Base-by-base conservation (phyloP, 2,888 invertebrate species). In the Cyaniris semiargus region DNA sequence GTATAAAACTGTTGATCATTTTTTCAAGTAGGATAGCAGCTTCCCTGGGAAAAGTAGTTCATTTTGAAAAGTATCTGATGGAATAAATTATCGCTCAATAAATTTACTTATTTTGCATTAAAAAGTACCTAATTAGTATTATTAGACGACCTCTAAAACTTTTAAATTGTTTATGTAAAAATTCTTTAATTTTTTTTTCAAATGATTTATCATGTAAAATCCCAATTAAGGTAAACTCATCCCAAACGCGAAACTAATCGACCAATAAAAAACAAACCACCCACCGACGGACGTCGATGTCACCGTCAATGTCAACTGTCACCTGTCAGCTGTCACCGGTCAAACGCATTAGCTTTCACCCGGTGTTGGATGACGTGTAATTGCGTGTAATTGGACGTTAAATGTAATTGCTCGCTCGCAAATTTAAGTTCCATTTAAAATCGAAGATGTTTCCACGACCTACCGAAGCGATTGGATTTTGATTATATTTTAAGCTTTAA, bases 351-450 rank as follows among this genome's bases (percentile, higher is more conserved):
- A 79, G 79, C 83, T 83, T 90, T 89, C 89, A 87, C 89, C 86
- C 87, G 91, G 92, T 92, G 88, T 92, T 88, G 83, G 89, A 86
- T 92, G 90, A 89, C 91, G 53, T 84, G 86, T 75, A 78, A 23
- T 71, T 79, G 78, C 74, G 74, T 76, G 78, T 78, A 77, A 75
- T 71, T 70, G 74, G 53, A 48, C 27, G 23, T 74, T 74, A 72
- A 72, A 72, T 23, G 72, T 72, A 72, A 72, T 72, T 44, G 48
- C 72, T 21, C 44, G 38, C 23, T 72, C 23, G 44, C 72, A 71
- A 71, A 71, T 38, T 71, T 72, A 72, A 21, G 44, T 72, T 23
- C 72, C 72, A 72, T 72, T 72, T 72, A 44, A 72, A 72, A 66
- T 66, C 66, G 66, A 66, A 66, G 27, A 66, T 66, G 66, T 66